Evolutionary conservation across 2,888 invertebrate genomes (phyloP).

Genomic region (Sphaerophoria taeniata): DNA sequence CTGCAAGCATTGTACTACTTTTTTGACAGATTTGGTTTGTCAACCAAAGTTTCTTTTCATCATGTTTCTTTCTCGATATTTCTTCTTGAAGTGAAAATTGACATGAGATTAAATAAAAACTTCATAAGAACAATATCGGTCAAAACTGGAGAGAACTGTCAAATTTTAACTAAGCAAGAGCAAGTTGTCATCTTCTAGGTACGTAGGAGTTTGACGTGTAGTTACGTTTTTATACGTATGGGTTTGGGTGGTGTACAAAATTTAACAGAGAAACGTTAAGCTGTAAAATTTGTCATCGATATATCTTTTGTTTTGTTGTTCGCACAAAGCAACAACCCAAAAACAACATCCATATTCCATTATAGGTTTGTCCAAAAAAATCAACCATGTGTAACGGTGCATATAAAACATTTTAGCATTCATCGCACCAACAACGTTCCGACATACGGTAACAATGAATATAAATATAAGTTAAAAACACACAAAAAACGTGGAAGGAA

Average conservation of each 20-base stretch:
- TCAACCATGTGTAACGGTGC: conserved; percentile 62
- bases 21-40: conserved; percentile 11
- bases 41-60: not conserved
- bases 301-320: not conserved
- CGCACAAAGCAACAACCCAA: not conserved
- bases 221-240: too few relatives aligned
- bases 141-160: too few relatives aligned
- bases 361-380: conserved; percentile 35
- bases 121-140: too few relatives aligned
- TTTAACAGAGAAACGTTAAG: too few relatives aligned
- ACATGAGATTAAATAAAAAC: too few relatives aligned
- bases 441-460: conserved; percentile 8
- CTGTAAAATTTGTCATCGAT: too few relatives aligned
- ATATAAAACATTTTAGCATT: conserved; percentile 47
- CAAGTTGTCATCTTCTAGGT: too few relatives aligned
- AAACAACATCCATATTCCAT: not conserved
- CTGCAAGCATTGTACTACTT: not conserved
- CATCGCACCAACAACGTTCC: conserved; percentile 23
- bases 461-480: not conserved
- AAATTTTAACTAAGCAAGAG: too few relatives aligned
- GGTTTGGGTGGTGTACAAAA: too few relatives aligned
- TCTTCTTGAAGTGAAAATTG: too few relatives aligned
- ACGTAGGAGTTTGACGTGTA: too few relatives aligned
- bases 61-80: too few relatives aligned
- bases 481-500: not conserved